Evolutionary conservation across 2,113 vertebrate species (phyloP).

Genomic region (Neolamprologus falcicula): DNA sequence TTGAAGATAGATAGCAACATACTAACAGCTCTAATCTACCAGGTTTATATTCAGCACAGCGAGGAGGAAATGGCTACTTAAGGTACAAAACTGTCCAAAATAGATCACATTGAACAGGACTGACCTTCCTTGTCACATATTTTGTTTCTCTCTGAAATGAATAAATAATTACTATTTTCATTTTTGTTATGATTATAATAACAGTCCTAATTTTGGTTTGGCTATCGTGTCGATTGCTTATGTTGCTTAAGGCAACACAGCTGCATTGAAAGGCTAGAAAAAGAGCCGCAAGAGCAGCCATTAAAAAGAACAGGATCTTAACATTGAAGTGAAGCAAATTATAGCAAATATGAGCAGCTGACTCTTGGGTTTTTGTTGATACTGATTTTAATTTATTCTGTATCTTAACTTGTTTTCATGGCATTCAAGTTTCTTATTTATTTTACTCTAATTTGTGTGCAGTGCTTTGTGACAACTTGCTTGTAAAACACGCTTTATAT

Average conservation of each 20-base stretch:
- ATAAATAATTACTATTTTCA: neutral
- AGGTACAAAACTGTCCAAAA: neutral
- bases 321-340: neutral
- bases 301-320: neutral
- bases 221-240: neutral
- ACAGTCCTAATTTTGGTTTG: neutral
- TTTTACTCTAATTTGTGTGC: neutral
- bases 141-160: neutral
- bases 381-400: neutral
- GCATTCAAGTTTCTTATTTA: neutral
- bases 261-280: neutral
- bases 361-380: neutral
- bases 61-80: neutral
- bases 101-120: neutral
- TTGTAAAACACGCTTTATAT: neutral
- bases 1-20: neutral
- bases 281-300: neutral
- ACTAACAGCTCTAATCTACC: neutral
- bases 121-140: neutral
- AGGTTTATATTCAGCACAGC: neutral
- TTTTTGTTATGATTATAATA: neutral
- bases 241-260: neutral
- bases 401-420: neutral
- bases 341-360: neutral
- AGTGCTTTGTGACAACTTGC: neutral